A percentile compares a stretch with the other conserved stretches of the same genome.
These are phyloP conservation scores for Cordylochernes scorpioides DNA, from an alignment of 2,888 invertebrate genomes.

Conservation along the genomic window DNA sequence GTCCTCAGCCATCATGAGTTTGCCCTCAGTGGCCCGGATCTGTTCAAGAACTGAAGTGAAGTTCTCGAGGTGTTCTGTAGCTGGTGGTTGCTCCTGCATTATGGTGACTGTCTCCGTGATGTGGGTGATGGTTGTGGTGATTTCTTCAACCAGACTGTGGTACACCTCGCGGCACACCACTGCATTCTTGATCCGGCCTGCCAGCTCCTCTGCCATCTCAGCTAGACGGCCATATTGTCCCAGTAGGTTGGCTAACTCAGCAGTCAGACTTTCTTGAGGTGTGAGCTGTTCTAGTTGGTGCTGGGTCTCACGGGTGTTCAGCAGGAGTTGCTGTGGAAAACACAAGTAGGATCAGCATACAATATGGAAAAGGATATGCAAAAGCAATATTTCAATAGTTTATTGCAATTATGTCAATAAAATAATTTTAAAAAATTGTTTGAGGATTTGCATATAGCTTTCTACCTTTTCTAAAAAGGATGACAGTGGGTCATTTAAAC, in stretches of 20 bases:
- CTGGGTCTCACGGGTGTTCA: conserved; percentile 17
- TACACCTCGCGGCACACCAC: conserved; percentile 60
- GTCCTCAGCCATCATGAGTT: conserved; percentile 56
- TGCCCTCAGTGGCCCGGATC: conserved; percentile 68
- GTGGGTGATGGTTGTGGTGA: conserved; percentile 56
- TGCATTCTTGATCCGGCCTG: conserved; percentile 35
- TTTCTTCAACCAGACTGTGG: conserved; percentile 55
- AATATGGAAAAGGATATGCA: too few relatives aligned
- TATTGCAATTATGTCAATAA: background rate
- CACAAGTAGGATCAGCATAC: conserved; percentile 1
- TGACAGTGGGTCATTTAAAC: too few relatives aligned
- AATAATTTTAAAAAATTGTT: background rate
- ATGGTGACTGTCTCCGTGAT: conserved; percentile 58
- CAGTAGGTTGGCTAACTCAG: conserved; percentile 47
- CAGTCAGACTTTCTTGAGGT: conserved; percentile 17
- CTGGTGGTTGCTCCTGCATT: conserved; percentile 51
- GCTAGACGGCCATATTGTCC: conserved; percentile 61
- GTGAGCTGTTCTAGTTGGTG: conserved; percentile 33
- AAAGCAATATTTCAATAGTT: too few relatives aligned
- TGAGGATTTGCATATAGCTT: too few relatives aligned
- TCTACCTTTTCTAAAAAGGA: too few relatives aligned
- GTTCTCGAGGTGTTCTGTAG: conserved; percentile 58
- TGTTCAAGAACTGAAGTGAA: conserved; percentile 59
- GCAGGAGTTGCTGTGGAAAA: conserved; percentile 20
- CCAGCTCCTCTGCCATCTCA: conserved; percentile 49